phyloP scores from a whole-genome alignment of 2,797 vertebrate species.

The Trachops cirrhosus region DNA sequence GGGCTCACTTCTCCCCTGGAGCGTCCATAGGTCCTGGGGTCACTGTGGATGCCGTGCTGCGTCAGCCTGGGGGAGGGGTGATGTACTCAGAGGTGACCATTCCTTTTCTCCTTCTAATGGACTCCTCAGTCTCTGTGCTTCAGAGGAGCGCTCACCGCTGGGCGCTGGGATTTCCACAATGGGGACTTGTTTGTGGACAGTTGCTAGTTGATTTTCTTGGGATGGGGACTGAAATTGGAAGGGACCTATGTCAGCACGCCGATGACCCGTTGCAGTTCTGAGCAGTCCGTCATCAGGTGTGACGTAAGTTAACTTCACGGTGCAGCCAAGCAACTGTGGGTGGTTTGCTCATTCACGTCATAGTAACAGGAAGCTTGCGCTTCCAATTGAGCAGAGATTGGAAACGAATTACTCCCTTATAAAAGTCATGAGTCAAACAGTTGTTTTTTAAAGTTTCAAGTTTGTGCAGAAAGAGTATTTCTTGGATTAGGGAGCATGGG shows the following conservation, averaged over 20 bases:
- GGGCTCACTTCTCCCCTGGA: background rate
- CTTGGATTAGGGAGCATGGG: background rate
- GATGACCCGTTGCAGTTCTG: background rate
- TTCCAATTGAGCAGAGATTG: background rate
- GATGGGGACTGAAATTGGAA: background rate
- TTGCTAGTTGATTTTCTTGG: background rate
- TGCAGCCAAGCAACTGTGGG: background rate
- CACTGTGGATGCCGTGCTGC: background rate
- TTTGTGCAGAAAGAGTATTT: background rate
- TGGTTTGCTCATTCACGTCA: background rate
- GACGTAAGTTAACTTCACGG: background rate
- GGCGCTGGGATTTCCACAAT: background rate
- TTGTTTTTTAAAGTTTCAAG: conserved; percentile 20
- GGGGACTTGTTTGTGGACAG: background rate
- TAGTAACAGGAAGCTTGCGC: background rate
- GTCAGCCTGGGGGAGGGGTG: background rate
- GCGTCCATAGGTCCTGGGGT: background rate
- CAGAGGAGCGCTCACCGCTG: background rate
- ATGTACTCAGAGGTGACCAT: background rate
- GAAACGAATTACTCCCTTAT: background rate
- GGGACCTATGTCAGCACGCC: background rate
- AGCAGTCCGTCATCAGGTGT: background rate
- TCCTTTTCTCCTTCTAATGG: background rate
- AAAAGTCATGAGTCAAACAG: conserved; percentile 22
- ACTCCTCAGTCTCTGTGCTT: background rate